Percentiles rank a stretch among this genome's conserved stretches.
Evolutionary conservation across 1,140 invertebrate species (phyloP).

Genomic region (Euura saliciscinereae): DNA sequence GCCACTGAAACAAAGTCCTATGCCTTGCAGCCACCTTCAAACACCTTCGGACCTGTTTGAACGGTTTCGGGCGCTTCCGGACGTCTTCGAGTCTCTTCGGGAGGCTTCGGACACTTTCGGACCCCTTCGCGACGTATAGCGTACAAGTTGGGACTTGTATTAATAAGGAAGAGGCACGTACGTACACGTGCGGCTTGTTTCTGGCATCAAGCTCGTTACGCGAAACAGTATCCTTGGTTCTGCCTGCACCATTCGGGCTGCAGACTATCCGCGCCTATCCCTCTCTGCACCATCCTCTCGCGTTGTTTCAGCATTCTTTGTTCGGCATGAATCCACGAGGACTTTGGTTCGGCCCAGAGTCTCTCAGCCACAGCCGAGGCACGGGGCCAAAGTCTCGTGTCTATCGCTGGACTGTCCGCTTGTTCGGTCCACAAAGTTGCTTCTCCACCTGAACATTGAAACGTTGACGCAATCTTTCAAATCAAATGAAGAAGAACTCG

Average conservation of each 20-base stretch:
- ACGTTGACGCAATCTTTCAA: not conserved
- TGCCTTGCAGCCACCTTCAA: too few species aligned
- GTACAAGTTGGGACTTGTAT: too few species aligned
- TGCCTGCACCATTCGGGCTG: slow-evolving; percentile 84
- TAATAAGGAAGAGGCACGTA: too few species aligned
- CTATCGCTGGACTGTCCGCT: slow-evolving; percentile 68
- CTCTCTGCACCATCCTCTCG: slow-evolving; percentile 71
- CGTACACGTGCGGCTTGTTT: too few species aligned
- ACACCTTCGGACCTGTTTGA: too few species aligned
- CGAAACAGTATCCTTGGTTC: slow-evolving; percentile 72
- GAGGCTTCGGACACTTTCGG: too few species aligned
- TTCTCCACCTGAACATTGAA: slow-evolving; percentile 66
- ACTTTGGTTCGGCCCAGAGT: slow-evolving; percentile 74
- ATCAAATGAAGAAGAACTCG: not conserved
- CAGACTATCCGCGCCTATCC: slow-evolving; percentile 71
- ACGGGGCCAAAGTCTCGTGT: slow-evolving; percentile 78
- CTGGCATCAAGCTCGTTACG: too few species aligned
- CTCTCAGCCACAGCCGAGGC: slow-evolving; percentile 81
- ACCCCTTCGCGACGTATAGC: too few species aligned
- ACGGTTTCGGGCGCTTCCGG: too few species aligned
- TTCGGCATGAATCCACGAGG: slow-evolving; percentile 69
- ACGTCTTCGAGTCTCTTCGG: too few species aligned
- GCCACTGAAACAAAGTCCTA: too few species aligned
- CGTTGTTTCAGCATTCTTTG: slow-evolving; percentile 72
- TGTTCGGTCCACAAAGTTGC: slow-evolving; percentile 85